Base-by-base conservation (phyloP, 2,888 invertebrate species). In the Sminthurinus aureus region DNA sequence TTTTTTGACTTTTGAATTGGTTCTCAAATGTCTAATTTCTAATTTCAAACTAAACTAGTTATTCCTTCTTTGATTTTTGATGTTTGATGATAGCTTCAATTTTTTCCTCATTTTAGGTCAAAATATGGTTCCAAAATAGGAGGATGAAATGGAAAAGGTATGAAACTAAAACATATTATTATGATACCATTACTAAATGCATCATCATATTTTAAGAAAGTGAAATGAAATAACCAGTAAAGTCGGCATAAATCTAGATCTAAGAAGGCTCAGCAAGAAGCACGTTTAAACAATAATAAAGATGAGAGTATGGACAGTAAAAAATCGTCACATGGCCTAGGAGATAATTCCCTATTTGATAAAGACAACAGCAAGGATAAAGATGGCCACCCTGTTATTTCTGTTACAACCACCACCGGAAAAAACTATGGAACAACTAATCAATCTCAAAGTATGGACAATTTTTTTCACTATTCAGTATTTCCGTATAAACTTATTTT, bases 51-150 rank as follows among this genome's bases (percentile, higher is more conserved):
- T 58, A 58, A 15, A 20, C 67, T 67, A 67, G 8, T 9, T 38
- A 38, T 1, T 38, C 38, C 3, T 38, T 38, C 38, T 38, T 38
- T 38, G 38, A 38, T 38, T 38, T n/a, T n/a, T n/a, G n/a, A n/a
- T n/a, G n/a, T n/a, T n/a, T 38, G 6, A 38, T 38, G 38, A 38
- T 4, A 38, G 1, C 6, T 38, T 38, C 1, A 38, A 11, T 22
- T 22, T 69, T 69, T 75, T 67, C 51, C 58, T 85, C 18, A 4
- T 24, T 79, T 0, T 93, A 98, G 96, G 98, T 98, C 86, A 98
- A 98, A 93, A 98, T 98, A 89, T 98, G 98, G 98, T 99, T 99
- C 91, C 98, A 69, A n/a, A n/a, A n/a, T n/a, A n/a, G n/a, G n/a
- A n/a, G n/a, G 13, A 52, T 52, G 52, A 52, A 52, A 52, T 52